Evolutionary conservation across 2,113 vertebrate species (phyloP).

Genomic region (Chloebia gouldiae): DNA sequence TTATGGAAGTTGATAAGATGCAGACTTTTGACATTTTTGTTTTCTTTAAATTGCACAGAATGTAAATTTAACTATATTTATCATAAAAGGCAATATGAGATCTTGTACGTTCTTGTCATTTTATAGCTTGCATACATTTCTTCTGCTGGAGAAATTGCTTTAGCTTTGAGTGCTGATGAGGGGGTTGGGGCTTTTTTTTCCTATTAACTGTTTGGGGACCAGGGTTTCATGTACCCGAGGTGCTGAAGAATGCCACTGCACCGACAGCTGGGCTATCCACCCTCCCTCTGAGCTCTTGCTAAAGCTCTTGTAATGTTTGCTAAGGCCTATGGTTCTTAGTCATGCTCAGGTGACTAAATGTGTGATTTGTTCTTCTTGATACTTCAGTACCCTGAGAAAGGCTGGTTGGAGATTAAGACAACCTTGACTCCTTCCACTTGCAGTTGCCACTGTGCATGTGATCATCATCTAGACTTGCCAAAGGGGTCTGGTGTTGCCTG

Average conservation of each 20-base stretch:
- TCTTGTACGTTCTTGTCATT: conserved; percentile 50
- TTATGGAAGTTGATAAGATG: not conserved
- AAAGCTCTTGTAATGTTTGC: conserved; percentile 35
- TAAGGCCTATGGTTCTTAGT: conserved; percentile 50
- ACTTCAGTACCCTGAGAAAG: conserved; percentile 69
- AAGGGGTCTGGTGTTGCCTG: conserved; percentile 6
- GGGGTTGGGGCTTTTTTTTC: not conserved
- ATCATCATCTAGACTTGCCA: not conserved
- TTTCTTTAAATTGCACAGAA: conserved; percentile 35
- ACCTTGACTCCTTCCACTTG: conserved; percentile 29
- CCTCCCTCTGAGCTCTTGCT: conserved; percentile 23
- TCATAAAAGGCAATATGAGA: not conserved
- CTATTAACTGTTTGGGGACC: conserved; percentile 13
- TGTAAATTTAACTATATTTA: conserved; percentile 25
- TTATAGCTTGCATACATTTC: conserved; percentile 30
- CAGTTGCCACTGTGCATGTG: not conserved
- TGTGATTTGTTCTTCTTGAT: conserved; percentile 59
- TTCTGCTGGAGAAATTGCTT: conserved; percentile 47
- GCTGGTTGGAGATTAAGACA: conserved; percentile 43
- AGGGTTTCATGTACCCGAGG: not conserved
- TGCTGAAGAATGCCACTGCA: not conserved
- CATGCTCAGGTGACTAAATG: conserved; percentile 63
- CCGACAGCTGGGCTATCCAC: conserved; percentile 33
- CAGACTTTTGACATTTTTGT: conserved; percentile 7
- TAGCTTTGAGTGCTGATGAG: not conserved